phyloP scores from a whole-genome alignment of 2,888 invertebrate genomes.

The Ctenicera cuprea region DNA sequence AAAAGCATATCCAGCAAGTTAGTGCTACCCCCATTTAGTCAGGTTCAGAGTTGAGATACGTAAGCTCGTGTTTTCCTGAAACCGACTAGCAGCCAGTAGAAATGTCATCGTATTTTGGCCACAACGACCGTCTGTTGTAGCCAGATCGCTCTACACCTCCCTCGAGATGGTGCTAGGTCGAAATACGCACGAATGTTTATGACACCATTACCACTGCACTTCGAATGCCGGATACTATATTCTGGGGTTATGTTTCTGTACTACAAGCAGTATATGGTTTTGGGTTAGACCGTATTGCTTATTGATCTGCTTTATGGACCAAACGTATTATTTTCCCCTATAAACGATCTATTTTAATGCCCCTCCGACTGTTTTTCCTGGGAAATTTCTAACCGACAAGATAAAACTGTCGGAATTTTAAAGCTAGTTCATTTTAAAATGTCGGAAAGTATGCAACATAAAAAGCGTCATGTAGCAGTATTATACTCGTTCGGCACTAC shows the following conservation, averaged over 20 bases:
- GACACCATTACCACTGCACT: conserved; percentile 48
- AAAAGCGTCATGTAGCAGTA: no score
- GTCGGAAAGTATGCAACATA: no score
- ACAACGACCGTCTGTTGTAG: conserved; percentile 50
- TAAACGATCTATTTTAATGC: conserved; percentile 13
- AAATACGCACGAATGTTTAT: conserved; percentile 50
- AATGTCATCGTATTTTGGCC: conserved; percentile 51
- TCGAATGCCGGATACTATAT: conserved; percentile 42
- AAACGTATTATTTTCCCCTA: conserved; percentile 11
- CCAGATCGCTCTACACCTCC: conserved; percentile 47
- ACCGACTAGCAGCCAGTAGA: conserved; percentile 39
- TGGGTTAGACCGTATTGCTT: conserved; percentile 28
- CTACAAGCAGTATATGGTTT: conserved; percentile 26
- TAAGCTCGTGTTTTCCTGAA: conserved; percentile 40
- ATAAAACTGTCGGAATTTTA: no score
- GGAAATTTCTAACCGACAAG: background rate
- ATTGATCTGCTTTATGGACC: conserved; percentile 27
- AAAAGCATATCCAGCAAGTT: conserved; percentile 33
- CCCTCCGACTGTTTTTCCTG: background rate
- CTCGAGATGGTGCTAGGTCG: conserved; percentile 44
- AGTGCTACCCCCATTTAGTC: conserved; percentile 26
- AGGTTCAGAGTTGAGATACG: conserved; percentile 31
- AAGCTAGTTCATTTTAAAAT: no score
- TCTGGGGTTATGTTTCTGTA: conserved; percentile 43
- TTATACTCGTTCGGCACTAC: no score